These are phyloP conservation scores for Aphrocallistes beatrix DNA, from an alignment of 37 sponge, comb jelly and placozoan genomes.

Conservation along the genomic window DNA sequence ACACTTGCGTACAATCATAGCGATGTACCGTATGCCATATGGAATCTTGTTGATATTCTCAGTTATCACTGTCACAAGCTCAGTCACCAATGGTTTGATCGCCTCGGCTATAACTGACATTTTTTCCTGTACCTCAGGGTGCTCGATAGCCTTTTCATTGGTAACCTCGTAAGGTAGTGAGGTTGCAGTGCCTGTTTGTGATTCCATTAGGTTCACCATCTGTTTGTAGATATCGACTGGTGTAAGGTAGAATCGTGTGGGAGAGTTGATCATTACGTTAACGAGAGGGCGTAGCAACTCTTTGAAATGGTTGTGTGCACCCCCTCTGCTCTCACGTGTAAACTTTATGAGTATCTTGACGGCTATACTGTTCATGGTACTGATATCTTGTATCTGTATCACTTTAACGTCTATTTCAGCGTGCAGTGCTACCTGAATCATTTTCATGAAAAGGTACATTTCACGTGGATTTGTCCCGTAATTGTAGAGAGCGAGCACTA, in stretches of 20 bases:
- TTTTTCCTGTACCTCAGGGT: slow-evolving; percentile 68
- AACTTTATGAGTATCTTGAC: slow-evolving; percentile 13
- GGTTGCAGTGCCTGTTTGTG: slow-evolving; percentile 81
- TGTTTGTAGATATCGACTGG: slow-evolving; percentile 95
- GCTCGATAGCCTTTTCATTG: slow-evolving; percentile 83
- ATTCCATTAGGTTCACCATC: slow-evolving; percentile 92
- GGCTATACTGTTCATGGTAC: background rate
- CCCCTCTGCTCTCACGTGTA: background rate
- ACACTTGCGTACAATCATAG: slow-evolving; percentile 74
- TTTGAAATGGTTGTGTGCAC: background rate
- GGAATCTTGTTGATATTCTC: slow-evolving; percentile 68
- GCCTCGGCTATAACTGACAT: slow-evolving; percentile 41
- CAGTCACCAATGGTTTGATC: slow-evolving; percentile 39
- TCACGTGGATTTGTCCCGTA: background rate
- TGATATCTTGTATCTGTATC: background rate
- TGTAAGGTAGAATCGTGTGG: background rate
- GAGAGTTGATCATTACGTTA: background rate
- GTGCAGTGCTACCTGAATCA: background rate
- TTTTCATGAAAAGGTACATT: slow-evolving; percentile 20
- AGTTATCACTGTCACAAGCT: slow-evolving; percentile 59
- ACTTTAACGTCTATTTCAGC: slow-evolving; percentile 7
- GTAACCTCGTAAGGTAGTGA: slow-evolving; percentile 84
- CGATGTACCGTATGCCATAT: slow-evolving; percentile 92
- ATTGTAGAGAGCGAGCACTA: background rate
- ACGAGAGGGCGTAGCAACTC: background rate